phyloP scores from a whole-genome alignment of 2,113 vertebrate species.

The Ciconia boyciana region DNA sequence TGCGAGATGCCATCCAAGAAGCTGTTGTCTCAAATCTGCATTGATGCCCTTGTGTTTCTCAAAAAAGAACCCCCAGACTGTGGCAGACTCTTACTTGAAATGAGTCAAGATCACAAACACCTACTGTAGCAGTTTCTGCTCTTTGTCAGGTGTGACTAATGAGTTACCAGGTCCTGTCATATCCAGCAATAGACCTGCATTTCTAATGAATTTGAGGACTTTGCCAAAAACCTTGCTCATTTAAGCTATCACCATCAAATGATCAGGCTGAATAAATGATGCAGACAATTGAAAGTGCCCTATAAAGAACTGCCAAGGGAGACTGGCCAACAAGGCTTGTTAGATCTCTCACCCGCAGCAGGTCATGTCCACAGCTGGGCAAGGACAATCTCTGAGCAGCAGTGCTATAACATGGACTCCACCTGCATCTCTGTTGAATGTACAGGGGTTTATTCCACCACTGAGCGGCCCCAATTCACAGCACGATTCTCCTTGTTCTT shows the following conservation, averaged over 20 bases:
- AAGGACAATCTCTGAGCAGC: neutral
- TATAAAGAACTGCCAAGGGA: neutral
- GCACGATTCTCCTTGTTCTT: neutral
- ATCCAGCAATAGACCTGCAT: neutral
- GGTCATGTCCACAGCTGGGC: neutral
- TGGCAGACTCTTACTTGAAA: neutral
- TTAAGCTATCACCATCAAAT: neutral
- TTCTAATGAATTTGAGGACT: neutral
- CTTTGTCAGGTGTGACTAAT: slow-evolving; percentile 1
- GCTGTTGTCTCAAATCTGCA: neutral
- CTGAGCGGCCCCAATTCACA: neutral
- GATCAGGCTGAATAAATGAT: neutral
- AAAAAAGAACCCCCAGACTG: neutral
- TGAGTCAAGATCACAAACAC: neutral
- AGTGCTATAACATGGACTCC: neutral
- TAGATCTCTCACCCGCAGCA: neutral
- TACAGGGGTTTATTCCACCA: neutral
- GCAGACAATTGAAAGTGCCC: neutral
- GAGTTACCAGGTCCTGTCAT: neutral
- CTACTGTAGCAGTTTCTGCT: neutral
- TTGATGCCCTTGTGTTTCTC: neutral
- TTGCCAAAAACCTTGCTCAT: neutral
- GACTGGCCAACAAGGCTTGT: neutral
- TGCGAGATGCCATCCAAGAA: neutral
- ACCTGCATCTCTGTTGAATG: neutral